Percentiles rank a stretch among this genome's conserved stretches.
phyloP scores from a whole-genome alignment of 23 tunicate species.

The Aplidium turbinatum region DNA sequence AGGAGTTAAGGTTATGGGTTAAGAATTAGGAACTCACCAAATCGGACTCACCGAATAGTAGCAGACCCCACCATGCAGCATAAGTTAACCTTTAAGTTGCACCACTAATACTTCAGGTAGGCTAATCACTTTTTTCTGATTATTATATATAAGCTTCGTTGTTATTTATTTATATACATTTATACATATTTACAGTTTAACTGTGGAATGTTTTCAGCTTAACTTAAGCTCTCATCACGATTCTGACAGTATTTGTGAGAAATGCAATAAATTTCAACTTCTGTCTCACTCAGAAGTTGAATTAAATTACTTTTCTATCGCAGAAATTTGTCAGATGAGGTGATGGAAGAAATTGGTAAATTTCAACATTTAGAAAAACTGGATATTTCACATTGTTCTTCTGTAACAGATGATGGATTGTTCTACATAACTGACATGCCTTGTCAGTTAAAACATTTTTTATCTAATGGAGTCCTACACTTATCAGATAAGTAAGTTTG shows the following conservation, averaged over 20 bases:
- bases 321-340: not conserved
- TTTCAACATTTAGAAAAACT: not conserved
- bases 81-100: too few relatives aligned
- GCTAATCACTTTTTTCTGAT: too few relatives aligned
- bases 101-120: too few relatives aligned
- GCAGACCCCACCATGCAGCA: too few relatives aligned
- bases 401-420: not conserved
- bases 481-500: not conserved
- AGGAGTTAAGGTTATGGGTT: too few relatives aligned
- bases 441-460: not conserved
- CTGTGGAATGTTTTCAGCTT: not conserved
- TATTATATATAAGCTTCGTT: too few relatives aligned
- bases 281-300: too few relatives aligned
- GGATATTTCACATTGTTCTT: not conserved
- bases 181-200: not conserved
- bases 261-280: too few relatives aligned
- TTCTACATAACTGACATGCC: not conserved
- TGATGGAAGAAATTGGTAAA: not conserved
- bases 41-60: too few relatives aligned
- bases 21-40: too few relatives aligned
- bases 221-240: not conserved
- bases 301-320: not conserved
- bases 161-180: too few relatives aligned
- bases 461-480: not conserved
- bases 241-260: too few relatives aligned